Evolutionary conservation across 2,113 vertebrate species (phyloP).

Genomic region (Ursus arctos): DNA sequence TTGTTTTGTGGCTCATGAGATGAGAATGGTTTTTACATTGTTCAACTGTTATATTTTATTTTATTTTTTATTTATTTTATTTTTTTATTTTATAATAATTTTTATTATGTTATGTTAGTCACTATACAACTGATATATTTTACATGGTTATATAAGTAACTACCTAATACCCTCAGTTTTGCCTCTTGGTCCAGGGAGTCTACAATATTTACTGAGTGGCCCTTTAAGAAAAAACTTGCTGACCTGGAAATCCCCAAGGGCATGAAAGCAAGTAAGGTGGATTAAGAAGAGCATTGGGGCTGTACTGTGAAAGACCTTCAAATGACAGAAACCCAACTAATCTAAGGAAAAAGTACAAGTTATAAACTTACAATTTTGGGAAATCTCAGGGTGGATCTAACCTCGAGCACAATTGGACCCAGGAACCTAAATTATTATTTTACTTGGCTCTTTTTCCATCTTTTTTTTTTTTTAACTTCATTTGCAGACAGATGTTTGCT

Average conservation of each 20-base stretch:
- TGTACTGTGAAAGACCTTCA: background rate
- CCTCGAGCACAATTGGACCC: background rate
- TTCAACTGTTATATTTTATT: background rate
- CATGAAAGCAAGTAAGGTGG: background rate
- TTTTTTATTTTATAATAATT: too few species aligned
- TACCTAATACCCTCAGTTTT: background rate
- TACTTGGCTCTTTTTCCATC: conserved; percentile 21
- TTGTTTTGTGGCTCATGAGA: background rate
- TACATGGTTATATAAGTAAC: background rate
- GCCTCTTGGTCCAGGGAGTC: background rate
- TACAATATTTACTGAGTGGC: background rate
- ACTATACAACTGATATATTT: background rate
- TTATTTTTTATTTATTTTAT: too few species aligned
- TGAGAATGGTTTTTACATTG: background rate
- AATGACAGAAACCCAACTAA: background rate
- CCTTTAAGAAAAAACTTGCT: background rate
- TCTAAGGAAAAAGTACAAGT: background rate
- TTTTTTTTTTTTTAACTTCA: background rate
- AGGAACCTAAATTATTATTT: conserved; percentile 63
- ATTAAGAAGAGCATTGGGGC: background rate
- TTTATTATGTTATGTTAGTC: too few species aligned
- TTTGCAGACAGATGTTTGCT: conserved; percentile 29
- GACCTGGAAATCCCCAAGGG: background rate
- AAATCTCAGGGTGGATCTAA: conserved; percentile 33
- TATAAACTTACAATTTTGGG: background rate